Evolutionary conservation across 2,888 invertebrate genomes (phyloP).

Genomic region (Phortica magna): DNA sequence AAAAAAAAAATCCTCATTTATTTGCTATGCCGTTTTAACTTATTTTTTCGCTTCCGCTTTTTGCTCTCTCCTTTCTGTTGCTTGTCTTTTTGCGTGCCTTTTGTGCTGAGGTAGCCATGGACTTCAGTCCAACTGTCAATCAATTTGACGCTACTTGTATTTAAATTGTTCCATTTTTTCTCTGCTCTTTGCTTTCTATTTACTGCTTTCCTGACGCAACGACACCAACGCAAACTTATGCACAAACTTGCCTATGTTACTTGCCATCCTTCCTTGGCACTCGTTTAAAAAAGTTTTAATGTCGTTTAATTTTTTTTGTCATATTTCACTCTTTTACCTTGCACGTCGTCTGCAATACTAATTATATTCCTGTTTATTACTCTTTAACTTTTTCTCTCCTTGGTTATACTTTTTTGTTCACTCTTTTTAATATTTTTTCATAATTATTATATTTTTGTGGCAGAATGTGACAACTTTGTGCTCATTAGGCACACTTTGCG

Average conservation of each 20-base stretch:
- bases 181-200: not conserved
- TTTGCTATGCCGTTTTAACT: not conserved
- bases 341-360: not conserved
- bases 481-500: slow-evolving; percentile 31
- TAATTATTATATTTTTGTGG: not conserved
- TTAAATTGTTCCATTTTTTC: slow-evolving; percentile 46
- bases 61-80: not conserved
- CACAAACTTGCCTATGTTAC: not conserved
- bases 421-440: not conserved
- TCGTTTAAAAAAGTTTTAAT: not conserved
- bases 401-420: not conserved
- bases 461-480: not conserved
- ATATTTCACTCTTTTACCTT: not conserved
- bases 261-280: too few species aligned
- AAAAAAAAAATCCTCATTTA: slow-evolving; percentile 24
- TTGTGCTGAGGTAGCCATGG: not conserved
- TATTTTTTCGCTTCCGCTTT: not conserved
- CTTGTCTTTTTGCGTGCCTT: not conserved
- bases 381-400: not conserved
- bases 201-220: not conserved
- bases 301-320: not conserved
- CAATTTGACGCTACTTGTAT: slow-evolving; percentile 69
- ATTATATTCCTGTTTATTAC: not conserved
- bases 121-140: slow-evolving; percentile 54
- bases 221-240: not conserved